These are phyloP conservation scores for Pangasius macronema DNA, from an alignment of 2,797 vertebrate species.

Conservation along the genomic window DNA sequence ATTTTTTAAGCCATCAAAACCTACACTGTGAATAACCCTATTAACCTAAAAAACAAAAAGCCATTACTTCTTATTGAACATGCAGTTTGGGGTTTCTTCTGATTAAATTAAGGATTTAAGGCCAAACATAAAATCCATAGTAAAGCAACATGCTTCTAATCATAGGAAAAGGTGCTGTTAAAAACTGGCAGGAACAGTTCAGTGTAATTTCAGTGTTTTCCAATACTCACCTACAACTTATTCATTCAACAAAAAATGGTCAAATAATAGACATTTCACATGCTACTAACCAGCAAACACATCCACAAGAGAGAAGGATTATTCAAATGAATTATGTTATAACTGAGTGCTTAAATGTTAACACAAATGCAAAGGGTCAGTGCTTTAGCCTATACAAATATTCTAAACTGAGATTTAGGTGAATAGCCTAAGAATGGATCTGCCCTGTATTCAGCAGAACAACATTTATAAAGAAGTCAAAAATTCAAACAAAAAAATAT, in stretches of 20 bases:
- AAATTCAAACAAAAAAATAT: neutral
- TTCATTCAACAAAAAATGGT: neutral
- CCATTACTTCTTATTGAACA: neutral
- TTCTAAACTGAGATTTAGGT: neutral
- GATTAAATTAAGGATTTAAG: neutral
- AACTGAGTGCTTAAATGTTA: neutral
- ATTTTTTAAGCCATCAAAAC: neutral
- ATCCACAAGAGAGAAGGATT: neutral
- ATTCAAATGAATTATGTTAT: neutral
- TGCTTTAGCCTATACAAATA: neutral
- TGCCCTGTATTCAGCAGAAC: neutral
- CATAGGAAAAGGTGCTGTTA: neutral
- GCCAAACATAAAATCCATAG: neutral
- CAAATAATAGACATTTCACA: neutral
- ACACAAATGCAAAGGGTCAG: neutral
- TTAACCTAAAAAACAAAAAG: neutral
- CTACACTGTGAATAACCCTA: neutral
- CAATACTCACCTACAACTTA: neutral
- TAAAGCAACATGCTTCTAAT: constrained; percentile 4
- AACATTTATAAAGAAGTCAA: neutral
- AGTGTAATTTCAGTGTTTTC: neutral
- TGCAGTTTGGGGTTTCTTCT: neutral
- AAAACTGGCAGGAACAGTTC: neutral
- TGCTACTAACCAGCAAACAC: neutral
- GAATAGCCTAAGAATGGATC: neutral